Base-by-base conservation (phyloP, 2,113 vertebrate species). In the Chionodraco myersi region DNA sequence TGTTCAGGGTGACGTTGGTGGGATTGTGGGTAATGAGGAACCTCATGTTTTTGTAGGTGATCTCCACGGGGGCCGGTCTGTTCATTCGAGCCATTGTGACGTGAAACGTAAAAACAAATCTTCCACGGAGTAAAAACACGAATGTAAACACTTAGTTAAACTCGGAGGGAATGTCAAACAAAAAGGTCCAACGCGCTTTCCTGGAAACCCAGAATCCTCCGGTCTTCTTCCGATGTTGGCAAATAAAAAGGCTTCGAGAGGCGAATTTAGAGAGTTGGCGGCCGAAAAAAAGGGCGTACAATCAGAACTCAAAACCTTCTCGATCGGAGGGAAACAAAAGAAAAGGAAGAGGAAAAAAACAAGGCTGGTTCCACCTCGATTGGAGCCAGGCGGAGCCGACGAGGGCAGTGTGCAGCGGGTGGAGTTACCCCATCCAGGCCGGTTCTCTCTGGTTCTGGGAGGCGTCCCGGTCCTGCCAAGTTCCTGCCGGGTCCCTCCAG, bases 41-140 rank as follows among this genome's bases (percentile, higher is more conserved):
- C 95, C 98, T 96, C 98, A 99, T 99, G 94, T 99, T 99, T 93
- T 99, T 99, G 95, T 99, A 99, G 80, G 97, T 99, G 95, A 99
- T 98, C 95, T 99, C 98, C 95, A 99, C 98, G 82, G 98, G 98
- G 94, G 98, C 98, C 75, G 98, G 98, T 93, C 97, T 95, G 95
- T 99, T 99, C 97, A 99, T 99, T 93, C 98, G 97, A 93, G 98
- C 98, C 98, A 99, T 99, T 80, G 85, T 84, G 82, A 88, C 71
- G 36, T 41, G 7, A 41, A 15, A 84, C 18, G 75, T 51, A n/a
- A 58, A 47, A 82, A 85, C 77, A 83, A 88, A 95, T 91, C 90
- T 84, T 91, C 91, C 78, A 83, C 86, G 76, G 89, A 86, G 75
- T 67, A 83, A 94, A 94, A 91, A 95, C 92, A 90, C 82, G 11